Evolutionary conservation across 2,797 vertebrate genomes (phyloP), one percentile per base, ranked within the genome.

Genomic region (Siniperca scherzeri): DNA sequence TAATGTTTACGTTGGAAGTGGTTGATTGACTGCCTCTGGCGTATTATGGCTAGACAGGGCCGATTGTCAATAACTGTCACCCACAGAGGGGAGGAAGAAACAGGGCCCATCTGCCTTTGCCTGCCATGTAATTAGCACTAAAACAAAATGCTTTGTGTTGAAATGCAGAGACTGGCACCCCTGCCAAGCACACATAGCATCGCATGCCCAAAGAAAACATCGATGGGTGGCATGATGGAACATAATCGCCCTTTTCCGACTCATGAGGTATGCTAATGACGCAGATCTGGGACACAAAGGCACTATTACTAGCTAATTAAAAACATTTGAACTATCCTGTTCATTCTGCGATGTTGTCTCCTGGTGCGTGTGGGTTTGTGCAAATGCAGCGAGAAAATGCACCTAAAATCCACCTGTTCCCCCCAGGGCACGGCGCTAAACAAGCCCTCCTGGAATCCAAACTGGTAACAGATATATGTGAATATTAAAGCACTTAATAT

Each of bases 31-130:
- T 69, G 83, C 95, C 93, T 70, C 77, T n/a, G 93, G 95, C 87
- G 36, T 94, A 91, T 95, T 95, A 93, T 93, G 95, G 93, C 94
- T 94, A 94, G 95, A 95, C 88, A 2, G 87, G 80, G 67, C 71
- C 36, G 25, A 90, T 89, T 94, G 95, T 95, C 95, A 95, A 93
- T 94, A 94, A 94, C 93, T 95, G 95, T 95, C 95, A 95, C 89
- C 86, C 84, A 36, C 90, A 82, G 88, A 87, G 82, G 53, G 75
- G 81, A 69, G 77, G 84, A 82, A 79, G 90, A 82, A 87, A 65
- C 64, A 1, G 60, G 80, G 67, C 86, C 84, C 84, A 90, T 92
- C 89, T 92, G 85, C 89, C 87, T 91, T 90, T 74, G 79, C 91
- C 83, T 86, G 87, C 83, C 55, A 13, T 91, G 92, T 91, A 94